phyloP scores from a whole-genome alignment of 2,113 vertebrate genomes.

The Rhinichthys klamathensis region DNA sequence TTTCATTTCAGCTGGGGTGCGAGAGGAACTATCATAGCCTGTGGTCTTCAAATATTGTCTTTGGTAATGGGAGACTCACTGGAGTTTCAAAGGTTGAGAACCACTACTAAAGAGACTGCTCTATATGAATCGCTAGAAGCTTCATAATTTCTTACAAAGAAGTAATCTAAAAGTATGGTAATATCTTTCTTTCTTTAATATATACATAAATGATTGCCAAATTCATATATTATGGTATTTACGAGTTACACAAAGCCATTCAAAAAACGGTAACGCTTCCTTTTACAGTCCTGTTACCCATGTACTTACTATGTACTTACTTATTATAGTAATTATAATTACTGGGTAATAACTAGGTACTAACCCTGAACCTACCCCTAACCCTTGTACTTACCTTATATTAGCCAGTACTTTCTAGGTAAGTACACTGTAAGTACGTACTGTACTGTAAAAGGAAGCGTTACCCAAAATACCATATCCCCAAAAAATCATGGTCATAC shows the following conservation, averaged over 20 bases:
- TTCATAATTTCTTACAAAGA: background rate
- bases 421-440: too few species aligned
- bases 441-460: too few species aligned
- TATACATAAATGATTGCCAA: background rate
- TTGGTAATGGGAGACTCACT: background rate
- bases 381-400: too few species aligned
- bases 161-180: background rate
- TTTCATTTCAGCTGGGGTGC: background rate
- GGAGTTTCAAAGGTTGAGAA: background rate
- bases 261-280: too few species aligned
- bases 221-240: background rate
- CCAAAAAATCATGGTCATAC: background rate
- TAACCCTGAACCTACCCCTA: too few species aligned
- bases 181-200: background rate
- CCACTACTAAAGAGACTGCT: background rate
- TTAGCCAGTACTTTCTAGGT: too few species aligned
- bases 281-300: too few species aligned
- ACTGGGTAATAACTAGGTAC: too few species aligned
- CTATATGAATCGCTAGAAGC: background rate
- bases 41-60: background rate
- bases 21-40: background rate
- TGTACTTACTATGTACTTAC: too few species aligned
- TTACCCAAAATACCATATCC: background rate
- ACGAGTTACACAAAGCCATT: background rate
- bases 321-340: too few species aligned